These are phyloP conservation scores for Macrotis lagotis DNA, from an alignment of 2,113 vertebrate species.

Conservation along the genomic window DNA sequence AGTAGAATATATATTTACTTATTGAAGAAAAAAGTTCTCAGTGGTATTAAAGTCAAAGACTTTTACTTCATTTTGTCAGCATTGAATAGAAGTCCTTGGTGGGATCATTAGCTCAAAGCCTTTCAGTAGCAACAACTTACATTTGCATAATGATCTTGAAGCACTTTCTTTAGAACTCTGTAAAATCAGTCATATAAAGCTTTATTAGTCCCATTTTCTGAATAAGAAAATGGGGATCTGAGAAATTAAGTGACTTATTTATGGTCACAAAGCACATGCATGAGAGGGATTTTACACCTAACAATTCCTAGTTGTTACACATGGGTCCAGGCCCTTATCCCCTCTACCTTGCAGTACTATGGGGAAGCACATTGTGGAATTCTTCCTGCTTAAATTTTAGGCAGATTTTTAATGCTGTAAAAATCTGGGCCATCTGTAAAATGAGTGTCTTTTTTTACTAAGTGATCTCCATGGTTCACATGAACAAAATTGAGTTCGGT, in stretches of 20 bases:
- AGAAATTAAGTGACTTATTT: background rate
- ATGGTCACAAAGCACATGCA: background rate
- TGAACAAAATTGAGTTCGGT: background rate
- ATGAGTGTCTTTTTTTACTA: slow-evolving; percentile 20
- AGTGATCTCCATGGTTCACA: background rate
- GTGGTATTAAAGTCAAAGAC: background rate
- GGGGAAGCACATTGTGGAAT: background rate
- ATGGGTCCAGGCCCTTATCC: background rate
- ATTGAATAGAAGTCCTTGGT: background rate
- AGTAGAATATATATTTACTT: background rate
- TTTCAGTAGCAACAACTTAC: background rate
- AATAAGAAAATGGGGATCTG: background rate
- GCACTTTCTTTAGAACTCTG: background rate
- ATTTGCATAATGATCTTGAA: background rate
- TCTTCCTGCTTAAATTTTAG: slow-evolving; percentile 35
- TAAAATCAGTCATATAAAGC: background rate
- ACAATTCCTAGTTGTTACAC: background rate
- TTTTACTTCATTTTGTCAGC: background rate
- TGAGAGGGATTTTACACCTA: background rate
- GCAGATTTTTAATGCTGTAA: background rate
- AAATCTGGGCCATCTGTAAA: background rate
- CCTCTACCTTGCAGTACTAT: background rate
- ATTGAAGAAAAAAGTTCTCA: background rate
- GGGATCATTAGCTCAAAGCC: background rate
- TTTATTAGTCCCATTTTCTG: background rate